Evolutionary conservation across 35 echinoderm and acorn worm species (phyloP), one percentile per base, ranked within the genome.

Genomic region (Hemicentrotus pulcherrimus): DNA sequence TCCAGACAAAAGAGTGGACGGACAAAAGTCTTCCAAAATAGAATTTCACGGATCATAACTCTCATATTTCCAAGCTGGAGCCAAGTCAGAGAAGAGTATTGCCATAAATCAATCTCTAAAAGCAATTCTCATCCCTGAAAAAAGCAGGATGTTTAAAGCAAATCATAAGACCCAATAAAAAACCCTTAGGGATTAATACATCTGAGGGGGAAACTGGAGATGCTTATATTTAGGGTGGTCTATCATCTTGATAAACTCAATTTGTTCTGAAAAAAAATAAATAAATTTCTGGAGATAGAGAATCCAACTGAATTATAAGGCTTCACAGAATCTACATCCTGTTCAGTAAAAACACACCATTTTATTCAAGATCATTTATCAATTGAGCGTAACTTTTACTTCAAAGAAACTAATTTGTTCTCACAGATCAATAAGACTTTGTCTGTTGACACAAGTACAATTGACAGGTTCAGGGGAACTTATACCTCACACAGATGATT

Each of bases 61-160:
- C 65, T 78, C 65, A 28, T 78, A 78, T 78, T 78, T 78, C 65
- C 65, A 78, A 78, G 65, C 65, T 78, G 65, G 65, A 78, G 65
- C 65, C 65, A 78, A 78, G 65, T 78, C 19, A 8, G 22, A 28
- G 65, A 28, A 78, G 24, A 78, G 65, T 78, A 78, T n/a, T 78
- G 28, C 65, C 19, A 78, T 78, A 78, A 78, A 78, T 78, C 65
- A 78, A 78, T 78, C 65, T 78, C 65, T 78, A 28, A n/a, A 78
- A 22, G 24, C 65, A 22, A 18, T 78, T 78, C 65, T 78, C 19
- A 78, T 78, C 65, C 65, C 19, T 78, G 65, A 78, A 78, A 70
- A 70, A 78, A 78, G 28, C 65, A 78, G 65, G 24, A 28, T 78
- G 65, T 78, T 78, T 78, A 22, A 78, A 28, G 65, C 22, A 78